Evolutionary conservation across 2,797 vertebrate genomes (phyloP).

Genomic region (Syndactyla subalaris): DNA sequence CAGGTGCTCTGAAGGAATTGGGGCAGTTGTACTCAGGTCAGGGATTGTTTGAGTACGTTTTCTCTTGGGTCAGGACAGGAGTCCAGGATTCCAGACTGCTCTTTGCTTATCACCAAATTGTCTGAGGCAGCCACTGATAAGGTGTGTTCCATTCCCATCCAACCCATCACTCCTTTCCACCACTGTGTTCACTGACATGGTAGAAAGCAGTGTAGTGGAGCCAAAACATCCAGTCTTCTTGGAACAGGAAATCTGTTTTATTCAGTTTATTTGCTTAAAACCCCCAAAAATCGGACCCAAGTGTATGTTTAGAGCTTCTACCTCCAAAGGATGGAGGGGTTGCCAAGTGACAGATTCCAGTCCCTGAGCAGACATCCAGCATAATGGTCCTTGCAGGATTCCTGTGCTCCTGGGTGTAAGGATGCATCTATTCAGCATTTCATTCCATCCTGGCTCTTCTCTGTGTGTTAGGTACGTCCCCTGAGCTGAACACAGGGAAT

Average conservation of each 20-base stretch:
- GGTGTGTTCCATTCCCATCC: neutral
- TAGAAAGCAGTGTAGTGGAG: neutral
- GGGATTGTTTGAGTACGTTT: accelerated
- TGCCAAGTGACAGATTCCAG: neutral
- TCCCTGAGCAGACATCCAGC: neutral
- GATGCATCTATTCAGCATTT: neutral
- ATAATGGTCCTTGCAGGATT: neutral
- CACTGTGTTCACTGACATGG: accelerated
- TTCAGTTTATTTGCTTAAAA: neutral
- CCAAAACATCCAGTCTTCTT: neutral
- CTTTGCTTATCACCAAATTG: neutral
- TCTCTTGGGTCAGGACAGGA: neutral
- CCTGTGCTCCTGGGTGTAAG: neutral
- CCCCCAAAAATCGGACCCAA: neutral
- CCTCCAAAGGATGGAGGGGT: neutral
- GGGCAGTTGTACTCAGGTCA: neutral
- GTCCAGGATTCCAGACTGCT: neutral
- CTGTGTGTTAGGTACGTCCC: neutral
- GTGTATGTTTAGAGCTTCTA: neutral
- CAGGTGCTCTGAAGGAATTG: neutral
- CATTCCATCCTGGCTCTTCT: neutral
- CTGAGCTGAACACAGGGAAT: neutral
- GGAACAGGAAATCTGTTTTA: neutral
- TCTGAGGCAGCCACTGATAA: neutral
- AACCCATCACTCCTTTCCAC: neutral